Conservation (phyloP, 2,797 vertebrate genomes). For the Lycodopsis pacificus region DNA sequence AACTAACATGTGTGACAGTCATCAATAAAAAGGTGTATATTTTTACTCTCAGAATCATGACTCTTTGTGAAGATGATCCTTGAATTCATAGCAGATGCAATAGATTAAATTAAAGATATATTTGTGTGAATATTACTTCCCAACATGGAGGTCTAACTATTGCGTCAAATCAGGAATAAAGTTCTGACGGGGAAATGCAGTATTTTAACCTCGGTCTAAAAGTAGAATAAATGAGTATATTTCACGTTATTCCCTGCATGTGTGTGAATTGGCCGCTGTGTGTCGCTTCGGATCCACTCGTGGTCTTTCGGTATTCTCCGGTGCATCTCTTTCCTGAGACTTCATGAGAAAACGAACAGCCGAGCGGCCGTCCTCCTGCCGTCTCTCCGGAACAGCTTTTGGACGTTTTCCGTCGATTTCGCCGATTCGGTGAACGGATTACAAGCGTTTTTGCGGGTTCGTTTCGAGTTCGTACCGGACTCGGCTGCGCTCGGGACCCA, state of each 20-base stretch:
- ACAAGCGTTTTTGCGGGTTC: background rate
- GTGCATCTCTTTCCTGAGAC: constrained; percentile 38
- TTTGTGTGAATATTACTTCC: background rate
- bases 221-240: background rate
- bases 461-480: background rate
- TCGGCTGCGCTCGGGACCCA: constrained; percentile 50
- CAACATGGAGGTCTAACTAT: background rate
- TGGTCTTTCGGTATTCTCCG: constrained; percentile 78
- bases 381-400: background rate
- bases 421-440: background rate
- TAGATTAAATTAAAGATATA: background rate
- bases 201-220: background rate
- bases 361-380: constrained; percentile 43
- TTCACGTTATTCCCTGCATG: background rate
- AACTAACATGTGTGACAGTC: background rate
- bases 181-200: background rate
- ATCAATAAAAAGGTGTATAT: background rate
- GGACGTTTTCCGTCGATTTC: background rate
- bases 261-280: constrained; percentile 4
- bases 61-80: background rate
- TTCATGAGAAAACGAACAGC: constrained; percentile 52
- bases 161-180: background rate
- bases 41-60: background rate
- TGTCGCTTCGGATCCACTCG: constrained; percentile 74
- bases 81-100: background rate